These are phyloP conservation scores for Planococcus citri DNA, from an alignment of 1,140 invertebrate genomes.

Conservation along the genomic window DNA sequence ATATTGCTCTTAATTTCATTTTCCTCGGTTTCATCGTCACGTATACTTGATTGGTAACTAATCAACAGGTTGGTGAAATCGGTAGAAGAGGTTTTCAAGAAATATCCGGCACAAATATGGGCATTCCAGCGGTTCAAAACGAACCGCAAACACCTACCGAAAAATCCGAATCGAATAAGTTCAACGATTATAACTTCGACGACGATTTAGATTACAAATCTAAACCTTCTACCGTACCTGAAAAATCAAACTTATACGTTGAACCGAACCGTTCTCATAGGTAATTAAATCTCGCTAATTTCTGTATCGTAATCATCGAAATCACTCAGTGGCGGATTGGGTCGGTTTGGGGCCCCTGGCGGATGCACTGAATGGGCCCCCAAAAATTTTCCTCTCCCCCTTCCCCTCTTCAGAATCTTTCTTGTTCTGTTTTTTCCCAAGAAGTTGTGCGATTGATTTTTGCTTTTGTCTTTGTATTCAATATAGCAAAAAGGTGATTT, in stretches of 20 bases:
- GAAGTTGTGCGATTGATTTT: no score
- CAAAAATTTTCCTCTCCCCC: no score
- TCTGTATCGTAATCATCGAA: no score
- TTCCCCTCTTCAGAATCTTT: no score
- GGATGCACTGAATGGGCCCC: no score
- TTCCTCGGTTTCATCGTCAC: background rate
- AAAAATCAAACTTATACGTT: slow-evolving; percentile 10
- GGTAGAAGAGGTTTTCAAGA: slow-evolving; percentile 56
- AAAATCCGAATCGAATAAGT: background rate
- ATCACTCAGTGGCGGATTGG: no score
- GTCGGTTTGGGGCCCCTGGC: no score
- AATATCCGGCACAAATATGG: slow-evolving; percentile 42
- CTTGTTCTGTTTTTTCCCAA: no score
- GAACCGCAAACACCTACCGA: background rate
- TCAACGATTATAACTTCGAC: background rate
- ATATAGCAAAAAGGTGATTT: no score
- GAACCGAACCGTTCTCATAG: background rate
- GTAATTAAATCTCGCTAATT: background rate
- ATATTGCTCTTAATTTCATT: slow-evolving; percentile 16
- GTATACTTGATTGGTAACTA: slow-evolving; percentile 20
- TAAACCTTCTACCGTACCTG: background rate
- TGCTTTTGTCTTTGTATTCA: no score
- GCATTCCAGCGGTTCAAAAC: slow-evolving; percentile 29
- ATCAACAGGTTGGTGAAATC: slow-evolving; percentile 53
- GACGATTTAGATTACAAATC: background rate